Conservation (phyloP, 2,797 vertebrate genomes). For the Lacerta agilis region DNA sequence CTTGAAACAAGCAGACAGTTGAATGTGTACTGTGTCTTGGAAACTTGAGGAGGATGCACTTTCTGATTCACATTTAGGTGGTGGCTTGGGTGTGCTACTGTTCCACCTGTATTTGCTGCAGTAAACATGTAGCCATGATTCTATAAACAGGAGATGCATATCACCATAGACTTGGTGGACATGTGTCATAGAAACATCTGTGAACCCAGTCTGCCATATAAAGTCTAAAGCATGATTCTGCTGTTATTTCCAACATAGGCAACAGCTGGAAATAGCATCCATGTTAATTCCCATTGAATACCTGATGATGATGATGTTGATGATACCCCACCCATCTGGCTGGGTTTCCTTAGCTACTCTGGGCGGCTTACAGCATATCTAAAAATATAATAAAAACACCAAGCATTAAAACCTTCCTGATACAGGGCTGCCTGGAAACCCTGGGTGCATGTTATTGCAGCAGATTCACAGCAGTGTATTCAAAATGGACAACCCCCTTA, state of each 20-base stretch:
- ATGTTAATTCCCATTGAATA: neutral
- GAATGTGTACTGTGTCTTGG: neutral
- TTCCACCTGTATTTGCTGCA: neutral
- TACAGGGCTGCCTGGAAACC: neutral
- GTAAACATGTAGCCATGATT: neutral
- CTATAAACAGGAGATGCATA: neutral
- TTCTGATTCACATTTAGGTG: neutral
- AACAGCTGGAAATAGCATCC: neutral
- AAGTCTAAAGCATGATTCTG: neutral
- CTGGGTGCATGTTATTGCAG: neutral
- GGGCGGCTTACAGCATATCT: no score
- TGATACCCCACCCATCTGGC: no score
- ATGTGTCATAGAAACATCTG: neutral
- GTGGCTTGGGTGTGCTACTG: neutral
- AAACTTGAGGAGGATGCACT: neutral
- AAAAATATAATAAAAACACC: no score
- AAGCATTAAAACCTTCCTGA: no score
- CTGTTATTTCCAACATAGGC: no score
- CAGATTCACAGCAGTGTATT: neutral
- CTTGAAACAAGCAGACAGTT: neutral
- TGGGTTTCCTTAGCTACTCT: no score
- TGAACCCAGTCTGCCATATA: neutral
- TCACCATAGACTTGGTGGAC: neutral
- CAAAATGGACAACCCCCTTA: neutral
- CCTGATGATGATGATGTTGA: neutral